These are phyloP conservation scores for Protomyctophum bolini DNA, from an alignment of 2,113 vertebrate genomes.

Conservation along the genomic window DNA sequence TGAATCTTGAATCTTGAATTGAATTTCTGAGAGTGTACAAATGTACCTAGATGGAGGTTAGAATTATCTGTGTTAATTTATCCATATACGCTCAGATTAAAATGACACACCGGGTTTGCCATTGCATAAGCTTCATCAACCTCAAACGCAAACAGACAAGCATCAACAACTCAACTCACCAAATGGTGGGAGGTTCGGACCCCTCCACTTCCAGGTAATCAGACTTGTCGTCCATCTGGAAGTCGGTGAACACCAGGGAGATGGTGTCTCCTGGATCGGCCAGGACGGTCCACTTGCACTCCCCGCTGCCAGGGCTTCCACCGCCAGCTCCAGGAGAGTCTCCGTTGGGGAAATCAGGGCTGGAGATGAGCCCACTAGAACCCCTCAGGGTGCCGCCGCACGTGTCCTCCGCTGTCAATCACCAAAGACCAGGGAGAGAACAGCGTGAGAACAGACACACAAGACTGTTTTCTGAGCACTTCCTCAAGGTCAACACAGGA, in stretches of 20 bases:
- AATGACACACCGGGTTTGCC: not conserved
- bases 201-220: conserved; percentile 95
- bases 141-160: not conserved
- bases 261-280: conserved; percentile 97
- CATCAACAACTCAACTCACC: conserved; percentile 78
- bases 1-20: too few species aligned
- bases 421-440: conserved; percentile 25
- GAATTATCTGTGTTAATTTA: too few species aligned
- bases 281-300: conserved; percentile 97
- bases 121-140: not conserved
- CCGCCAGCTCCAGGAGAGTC: conserved; percentile 75
- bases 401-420: conserved; percentile 88
- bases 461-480: conserved; percentile 41
- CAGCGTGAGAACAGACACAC: conserved; percentile 33
- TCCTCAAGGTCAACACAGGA: conserved; percentile 28
- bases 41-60: too few species aligned
- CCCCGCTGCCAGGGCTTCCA: conserved; percentile 73
- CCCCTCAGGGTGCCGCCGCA: conserved; percentile 93
- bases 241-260: conserved; percentile 94
- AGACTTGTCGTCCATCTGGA: conserved; percentile 94
- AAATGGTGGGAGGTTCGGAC: conserved; percentile 90
- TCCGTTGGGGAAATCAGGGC: conserved; percentile 89
- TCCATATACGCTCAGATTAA: not conserved
- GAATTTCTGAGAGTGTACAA: too few species aligned
- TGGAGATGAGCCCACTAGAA: conserved; percentile 93